These are phyloP conservation scores for Rhimphoctona megacephalus DNA, from an alignment of 2,888 invertebrate species.

Conservation along the genomic window DNA sequence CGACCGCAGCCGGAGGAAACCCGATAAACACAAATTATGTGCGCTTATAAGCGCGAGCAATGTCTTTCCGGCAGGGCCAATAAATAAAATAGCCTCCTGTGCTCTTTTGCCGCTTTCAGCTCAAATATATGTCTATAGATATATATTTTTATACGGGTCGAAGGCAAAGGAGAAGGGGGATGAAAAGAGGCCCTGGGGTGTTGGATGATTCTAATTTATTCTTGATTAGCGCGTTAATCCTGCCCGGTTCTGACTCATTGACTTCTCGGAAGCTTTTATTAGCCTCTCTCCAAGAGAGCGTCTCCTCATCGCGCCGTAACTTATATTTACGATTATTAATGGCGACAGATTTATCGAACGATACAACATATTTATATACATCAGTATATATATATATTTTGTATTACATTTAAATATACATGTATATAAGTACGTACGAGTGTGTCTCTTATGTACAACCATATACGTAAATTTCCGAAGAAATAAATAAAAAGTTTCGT, in stretches of 20 bases:
- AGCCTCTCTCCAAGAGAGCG: conserved; percentile 74
- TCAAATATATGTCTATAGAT: conserved; percentile 19
- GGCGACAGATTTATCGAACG: conserved; percentile 81
- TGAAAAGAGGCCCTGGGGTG: conserved; percentile 41
- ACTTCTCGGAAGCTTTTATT: conserved; percentile 81
- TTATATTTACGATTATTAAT: conserved; percentile 83
- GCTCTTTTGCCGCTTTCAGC: conserved; percentile 39
- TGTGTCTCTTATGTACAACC: background rate
- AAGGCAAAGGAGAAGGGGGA: conserved; percentile 12
- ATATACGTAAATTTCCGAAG: conserved; percentile 20
- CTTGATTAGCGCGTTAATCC: conserved; percentile 83
- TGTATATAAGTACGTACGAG: conserved; percentile 6
- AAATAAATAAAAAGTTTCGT: conserved; percentile 40
- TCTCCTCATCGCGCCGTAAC: conserved; percentile 75
- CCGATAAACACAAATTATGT: conserved; percentile 79
- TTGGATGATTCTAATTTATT: conserved; percentile 81
- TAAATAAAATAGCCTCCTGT: conserved; percentile 73
- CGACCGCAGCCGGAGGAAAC: conserved; percentile 70
- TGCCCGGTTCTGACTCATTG: conserved; percentile 72
- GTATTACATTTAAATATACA: conserved; percentile 3
- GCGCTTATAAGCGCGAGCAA: conserved; percentile 76
- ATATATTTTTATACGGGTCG: conserved; percentile 7
- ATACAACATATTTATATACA: conserved; percentile 38
- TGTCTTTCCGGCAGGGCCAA: conserved; percentile 78
- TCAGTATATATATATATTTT: background rate